Conservation (phyloP, 2,888 invertebrate species). For the Endotricha flammealis region DNA sequence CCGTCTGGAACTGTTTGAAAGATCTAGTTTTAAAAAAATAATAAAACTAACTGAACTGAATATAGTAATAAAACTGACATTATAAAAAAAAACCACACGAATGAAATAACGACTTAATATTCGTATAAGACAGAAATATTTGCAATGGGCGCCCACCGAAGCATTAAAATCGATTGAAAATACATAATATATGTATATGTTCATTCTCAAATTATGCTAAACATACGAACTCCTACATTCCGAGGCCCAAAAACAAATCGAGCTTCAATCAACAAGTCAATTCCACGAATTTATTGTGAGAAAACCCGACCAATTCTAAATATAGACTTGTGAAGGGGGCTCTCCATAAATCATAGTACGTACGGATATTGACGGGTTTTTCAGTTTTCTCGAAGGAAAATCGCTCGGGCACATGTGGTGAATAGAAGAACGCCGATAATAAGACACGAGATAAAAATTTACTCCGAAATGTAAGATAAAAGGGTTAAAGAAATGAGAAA, state of each 20-base stretch:
- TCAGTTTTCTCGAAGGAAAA: conserved; percentile 5
- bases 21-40: too few relatives aligned
- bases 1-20: too few relatives aligned
- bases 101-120: too few relatives aligned
- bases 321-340: background rate
- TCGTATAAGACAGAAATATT: too few relatives aligned
- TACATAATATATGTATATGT: too few relatives aligned
- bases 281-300: conserved; percentile 5
- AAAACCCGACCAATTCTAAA: background rate
- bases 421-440: conserved; percentile 2
- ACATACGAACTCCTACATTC: background rate
- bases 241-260: conserved; percentile 5
- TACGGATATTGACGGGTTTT: conserved; percentile 3
- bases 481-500: background rate
- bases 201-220: too few relatives aligned
- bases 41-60: too few relatives aligned
- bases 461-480: background rate
- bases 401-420: conserved; percentile 4
- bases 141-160: too few relatives aligned
- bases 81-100: too few relatives aligned
- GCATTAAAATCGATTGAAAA: too few relatives aligned
- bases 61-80: too few relatives aligned
- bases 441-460: background rate
- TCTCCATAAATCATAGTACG: conserved; percentile 12
- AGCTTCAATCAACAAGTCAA: conserved; percentile 1